These are phyloP conservation scores for Iphiclides podalirius DNA, from an alignment of 2,888 invertebrate species.

Conservation along the genomic window DNA sequence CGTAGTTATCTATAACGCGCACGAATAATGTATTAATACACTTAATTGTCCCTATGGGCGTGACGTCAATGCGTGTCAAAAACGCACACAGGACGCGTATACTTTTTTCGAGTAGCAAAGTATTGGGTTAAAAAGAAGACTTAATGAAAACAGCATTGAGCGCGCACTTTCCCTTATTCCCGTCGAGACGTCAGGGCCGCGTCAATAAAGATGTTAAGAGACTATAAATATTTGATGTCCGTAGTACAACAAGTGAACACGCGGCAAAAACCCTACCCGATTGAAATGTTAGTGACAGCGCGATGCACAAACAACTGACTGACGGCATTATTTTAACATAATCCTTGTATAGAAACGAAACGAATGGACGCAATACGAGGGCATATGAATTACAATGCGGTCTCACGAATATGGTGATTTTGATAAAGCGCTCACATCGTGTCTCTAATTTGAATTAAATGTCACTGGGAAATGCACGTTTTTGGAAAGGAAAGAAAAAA, in stretches of 20 bases:
- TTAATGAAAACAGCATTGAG: conserved; percentile 51
- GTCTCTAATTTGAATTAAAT: conserved; percentile 55
- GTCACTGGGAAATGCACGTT: conserved; percentile 40
- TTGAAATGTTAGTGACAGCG: conserved; percentile 77
- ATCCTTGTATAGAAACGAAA: conserved; percentile 71
- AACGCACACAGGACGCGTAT: too few relatives aligned
- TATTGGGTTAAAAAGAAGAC: conserved; percentile 32
- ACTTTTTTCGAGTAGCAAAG: not conserved
- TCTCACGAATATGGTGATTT: conserved; percentile 61
- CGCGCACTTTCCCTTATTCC: conserved; percentile 55
- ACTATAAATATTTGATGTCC: conserved; percentile 73
- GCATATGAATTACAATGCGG: conserved; percentile 74
- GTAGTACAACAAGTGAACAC: conserved; percentile 57
- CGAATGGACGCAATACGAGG: conserved; percentile 69
- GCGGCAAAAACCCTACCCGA: conserved; percentile 68
- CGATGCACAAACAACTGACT: conserved; percentile 75
- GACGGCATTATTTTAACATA: conserved; percentile 77
- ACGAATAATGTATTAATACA: not conserved
- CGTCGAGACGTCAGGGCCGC: conserved; percentile 60
- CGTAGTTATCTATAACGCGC: conserved; percentile 31
- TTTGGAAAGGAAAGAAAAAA: conserved; percentile 24
- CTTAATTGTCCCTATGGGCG: conserved; percentile 14
- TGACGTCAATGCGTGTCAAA: not conserved
- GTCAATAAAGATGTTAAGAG: conserved; percentile 77
- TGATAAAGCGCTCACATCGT: conserved; percentile 61